phyloP scores from a whole-genome alignment of 2,113 vertebrate species.

The Gavialis gangeticus region DNA sequence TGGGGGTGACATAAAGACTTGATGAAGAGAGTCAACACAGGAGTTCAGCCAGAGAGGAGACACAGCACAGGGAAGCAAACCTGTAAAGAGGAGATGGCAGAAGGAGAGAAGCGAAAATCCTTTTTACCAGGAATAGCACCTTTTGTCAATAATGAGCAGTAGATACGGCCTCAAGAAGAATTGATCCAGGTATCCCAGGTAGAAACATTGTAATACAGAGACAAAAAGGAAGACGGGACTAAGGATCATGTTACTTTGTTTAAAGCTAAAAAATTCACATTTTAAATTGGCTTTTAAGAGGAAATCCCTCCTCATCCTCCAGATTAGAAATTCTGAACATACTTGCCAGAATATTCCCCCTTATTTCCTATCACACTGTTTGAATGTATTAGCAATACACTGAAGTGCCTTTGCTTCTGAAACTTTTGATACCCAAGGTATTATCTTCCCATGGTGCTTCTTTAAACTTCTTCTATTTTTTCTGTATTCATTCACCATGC shows the following conservation, averaged over 20 bases:
- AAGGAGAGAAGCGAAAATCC: not conserved
- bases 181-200: not conserved
- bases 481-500: not conserved
- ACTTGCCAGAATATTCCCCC: not conserved
- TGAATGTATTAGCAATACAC: not conserved
- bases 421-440: not conserved
- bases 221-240: not conserved
- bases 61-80: not conserved
- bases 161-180: not conserved
- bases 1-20: not conserved
- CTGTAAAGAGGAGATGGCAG: not conserved
- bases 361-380: not conserved
- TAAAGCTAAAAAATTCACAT: not conserved
- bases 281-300: not conserved
- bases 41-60: not conserved
- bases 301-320: not conserved
- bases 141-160: not conserved
- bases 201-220: not conserved
- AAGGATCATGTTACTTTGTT: not conserved
- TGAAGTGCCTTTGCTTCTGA: not conserved
- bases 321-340: not conserved
- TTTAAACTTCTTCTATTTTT: not conserved
- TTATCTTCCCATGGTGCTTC: not conserved
- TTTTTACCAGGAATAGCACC: not conserved
- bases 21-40: not conserved